Conservation (phyloP, 1,140 invertebrate genomes). For the Ladona fulva region DNA sequence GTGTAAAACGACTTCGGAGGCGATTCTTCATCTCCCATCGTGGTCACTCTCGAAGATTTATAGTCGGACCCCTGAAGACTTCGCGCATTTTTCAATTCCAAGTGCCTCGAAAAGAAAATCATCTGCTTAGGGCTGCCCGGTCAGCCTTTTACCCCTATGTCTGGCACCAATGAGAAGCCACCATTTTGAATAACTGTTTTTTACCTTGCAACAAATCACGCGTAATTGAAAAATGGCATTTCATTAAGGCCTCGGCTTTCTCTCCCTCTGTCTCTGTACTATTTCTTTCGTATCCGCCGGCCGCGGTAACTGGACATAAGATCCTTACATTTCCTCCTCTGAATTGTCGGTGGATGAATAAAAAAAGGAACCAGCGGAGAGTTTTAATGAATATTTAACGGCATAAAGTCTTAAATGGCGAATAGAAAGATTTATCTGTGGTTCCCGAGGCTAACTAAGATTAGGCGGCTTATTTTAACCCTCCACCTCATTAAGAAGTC, state of each 20-base stretch:
- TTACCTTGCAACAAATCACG: background rate
- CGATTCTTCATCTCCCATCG: background rate
- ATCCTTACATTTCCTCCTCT: background rate
- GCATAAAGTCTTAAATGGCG: no score
- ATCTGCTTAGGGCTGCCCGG: background rate
- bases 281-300: background rate
- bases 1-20: background rate
- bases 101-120: background rate
- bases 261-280: background rate
- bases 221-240: conserved; percentile 10
- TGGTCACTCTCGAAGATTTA: background rate
- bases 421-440: no score
- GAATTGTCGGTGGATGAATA: background rate
- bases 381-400: no score
- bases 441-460: no score
- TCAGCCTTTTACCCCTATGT: background rate
- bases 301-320: background rate
- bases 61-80: background rate
- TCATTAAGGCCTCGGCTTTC: background rate
- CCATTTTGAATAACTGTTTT: background rate
- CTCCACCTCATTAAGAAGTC: no score
- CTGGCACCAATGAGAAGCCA: background rate
- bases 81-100: background rate
- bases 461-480: no score
- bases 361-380: no score